These are phyloP conservation scores for Pararge aegeria DNA, from an alignment of 1,140 invertebrate species.

Conservation along the genomic window DNA sequence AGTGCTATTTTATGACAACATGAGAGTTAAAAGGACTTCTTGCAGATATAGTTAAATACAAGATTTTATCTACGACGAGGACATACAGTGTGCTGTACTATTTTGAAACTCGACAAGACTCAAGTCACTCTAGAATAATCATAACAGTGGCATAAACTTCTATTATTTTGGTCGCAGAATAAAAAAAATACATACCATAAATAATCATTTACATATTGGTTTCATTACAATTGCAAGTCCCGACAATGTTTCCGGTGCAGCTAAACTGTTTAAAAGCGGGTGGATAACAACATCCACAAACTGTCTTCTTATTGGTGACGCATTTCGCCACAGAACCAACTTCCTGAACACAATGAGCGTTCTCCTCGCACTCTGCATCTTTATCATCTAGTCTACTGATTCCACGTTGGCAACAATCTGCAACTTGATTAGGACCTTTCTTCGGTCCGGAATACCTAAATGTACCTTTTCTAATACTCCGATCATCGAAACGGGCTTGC, in stretches of 20 bases:
- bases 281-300: slow-evolving; percentile 38
- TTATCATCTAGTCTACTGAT: neutral
- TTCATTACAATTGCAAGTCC: slow-evolving; percentile 32
- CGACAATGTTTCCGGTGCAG: slow-evolving; percentile 35
- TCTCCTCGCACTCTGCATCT: neutral
- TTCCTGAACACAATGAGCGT: neutral
- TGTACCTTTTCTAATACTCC: neutral
- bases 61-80: no score
- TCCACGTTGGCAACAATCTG: neutral
- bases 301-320: slow-evolving; percentile 5
- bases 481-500: neutral
- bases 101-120: no score
- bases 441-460: neutral
- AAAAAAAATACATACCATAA: no score
- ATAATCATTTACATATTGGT: neutral
- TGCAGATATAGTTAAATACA: no score
- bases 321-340: neutral
- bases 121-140: no score
- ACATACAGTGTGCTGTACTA: no score
- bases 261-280: slow-evolving; percentile 35
- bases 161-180: no score
- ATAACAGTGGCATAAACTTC: no score
- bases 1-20: no score
- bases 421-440: neutral
- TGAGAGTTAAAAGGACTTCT: no score